Evolutionary conservation across 2,888 invertebrate species (phyloP), one percentile per base, ranked within the genome.

Genomic region (Agonopterix arenella): DNA sequence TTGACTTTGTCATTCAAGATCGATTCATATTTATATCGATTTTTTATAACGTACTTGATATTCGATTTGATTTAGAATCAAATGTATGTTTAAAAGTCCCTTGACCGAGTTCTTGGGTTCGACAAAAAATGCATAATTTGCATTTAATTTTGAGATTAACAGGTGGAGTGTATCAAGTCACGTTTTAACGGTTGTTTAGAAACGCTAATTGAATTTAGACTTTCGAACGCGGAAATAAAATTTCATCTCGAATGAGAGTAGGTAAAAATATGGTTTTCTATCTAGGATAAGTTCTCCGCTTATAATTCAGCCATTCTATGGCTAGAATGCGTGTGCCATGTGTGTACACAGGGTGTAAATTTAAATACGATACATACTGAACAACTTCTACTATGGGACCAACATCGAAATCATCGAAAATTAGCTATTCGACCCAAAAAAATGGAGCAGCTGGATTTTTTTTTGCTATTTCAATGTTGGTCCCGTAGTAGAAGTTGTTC

Each of bases 81-180:
- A 51, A 43, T 44, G 40, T 16, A 16, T 3, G 11, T 18, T 8
- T n/a, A 11, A 43, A 18, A 18, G n/a, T 38, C 43, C 51, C 51
- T 48, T 51, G 51, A 48, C 51, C 47, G 42, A 48, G 11, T 42
- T 51, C 44, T 44, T 45, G 28, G 4, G 28, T 13, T n/a, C 38
- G 8, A 38, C 38, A 36, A 0, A 11, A 36, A 45, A 44, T 44
- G 28, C 11, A 28, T 28, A 45, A 49, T 45, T 49, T 45, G 45
- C 48, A 49, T 45, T 38, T 49, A 11, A 41, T 11, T n/a, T n/a
- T 9, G 40, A 9, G 9, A 4, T n/a, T 9, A 40, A 40, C 40
- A 40, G n/a, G 40, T 40, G 40, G 40, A 40, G 7, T n/a, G n/a
- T 40, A n/a, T 40, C 13, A 13, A n/a, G 40, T 40, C 40, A 40